Evolutionary conservation across 2,888 invertebrate species (phyloP), one percentile per base, ranked within the genome.

Genomic region (Pandemis cinnamomeana): DNA sequence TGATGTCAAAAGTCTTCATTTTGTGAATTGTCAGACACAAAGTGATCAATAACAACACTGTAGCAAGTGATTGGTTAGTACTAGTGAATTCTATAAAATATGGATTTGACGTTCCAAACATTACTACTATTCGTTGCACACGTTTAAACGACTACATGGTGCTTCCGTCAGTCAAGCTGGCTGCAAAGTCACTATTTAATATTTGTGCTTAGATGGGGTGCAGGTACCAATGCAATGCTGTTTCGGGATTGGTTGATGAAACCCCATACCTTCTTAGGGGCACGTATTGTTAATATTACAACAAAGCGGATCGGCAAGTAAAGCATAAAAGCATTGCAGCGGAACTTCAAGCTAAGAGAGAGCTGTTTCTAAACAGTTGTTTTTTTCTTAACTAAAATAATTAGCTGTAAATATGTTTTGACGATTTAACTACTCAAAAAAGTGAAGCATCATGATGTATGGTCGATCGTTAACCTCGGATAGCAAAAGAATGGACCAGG

Each of bases 1-100:
- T 72, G 27, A 88, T 75, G 69, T 80, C 78, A 64, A 80, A 78
- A 27, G 80, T 77, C 79, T 85, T 89, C 81, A 87, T 87, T 77
- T 83, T 87, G 71, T 78, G 76, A 67, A 83, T 64, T 41, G 82
- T 78, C 69, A 84, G 27, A 76, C 80, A 86, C 20, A 82, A 67
- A 55, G 81, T 77, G 64, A 86, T 78, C 55, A 83, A 78, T 36
- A 85, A 79, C 60, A 86, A 79, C 78, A 88, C 80, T 80, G 84
- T 81, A 75, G 79, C 76, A 74, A 84, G 73, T 75, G 79, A 77
- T 75, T 82, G 78, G 71, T 79, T 79, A 70, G 78, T 71, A 71
- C 67, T 62, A 66, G 76, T 20, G 51, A 73, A 68, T 48, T 67
- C 48, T 20, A 8, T 55, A 64, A 58, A 68, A 76, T 77, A 76